Evolutionary conservation across 2,113 vertebrate species (phyloP), one percentile per base, ranked within the genome.

Genomic region (Xenus cinereus): DNA sequence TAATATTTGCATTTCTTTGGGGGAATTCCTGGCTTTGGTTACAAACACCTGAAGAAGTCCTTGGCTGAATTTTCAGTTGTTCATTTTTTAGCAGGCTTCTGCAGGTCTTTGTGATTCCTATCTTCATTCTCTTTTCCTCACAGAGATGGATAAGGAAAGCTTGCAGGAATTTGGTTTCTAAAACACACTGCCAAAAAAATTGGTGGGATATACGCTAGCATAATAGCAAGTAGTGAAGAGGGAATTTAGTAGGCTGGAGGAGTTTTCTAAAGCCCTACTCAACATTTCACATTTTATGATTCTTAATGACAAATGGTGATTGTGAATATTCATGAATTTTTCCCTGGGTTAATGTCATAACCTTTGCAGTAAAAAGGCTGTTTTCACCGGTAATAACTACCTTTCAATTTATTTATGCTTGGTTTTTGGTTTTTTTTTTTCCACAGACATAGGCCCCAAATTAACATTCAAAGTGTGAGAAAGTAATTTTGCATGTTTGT

Each of bases 291-390:
- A 84, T 97, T 96, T 97, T 94, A 95, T 95, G 93, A 96, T 94
- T 94, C 93, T 96, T 97, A 97, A 97, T 96, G 92, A 95, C 87
- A 97, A 97, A 97, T 96, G 93, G 93, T 96, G 91, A 96, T 92
- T 95, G 91, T 97, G 94, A 96, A 97, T 96, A 96, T 95, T 96
- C 95, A 96, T 96, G 96, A 94, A 89, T 95, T 97, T 97, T 95
- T 96, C 96, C 95, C 96, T 96, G 87, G 96, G 96, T 95, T 96
- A 97, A 93, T 96, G 92, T 94, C 94, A 95, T 96, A 95, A 93
- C 92, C 93, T 96, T 97, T 95, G 81, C 92, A 96, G 90, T 94
- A 83, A 85, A 94, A 94, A 93, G 92, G 75, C 92, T 95, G 75
- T 90, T 94, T 91, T 90, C 80, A 84, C 88, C 6, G 12, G 35